Percentiles rank a stretch among this genome's conserved stretches.
phyloP scores from a whole-genome alignment of 2,888 invertebrate genomes.

The Toxonevra muliebris region DNA sequence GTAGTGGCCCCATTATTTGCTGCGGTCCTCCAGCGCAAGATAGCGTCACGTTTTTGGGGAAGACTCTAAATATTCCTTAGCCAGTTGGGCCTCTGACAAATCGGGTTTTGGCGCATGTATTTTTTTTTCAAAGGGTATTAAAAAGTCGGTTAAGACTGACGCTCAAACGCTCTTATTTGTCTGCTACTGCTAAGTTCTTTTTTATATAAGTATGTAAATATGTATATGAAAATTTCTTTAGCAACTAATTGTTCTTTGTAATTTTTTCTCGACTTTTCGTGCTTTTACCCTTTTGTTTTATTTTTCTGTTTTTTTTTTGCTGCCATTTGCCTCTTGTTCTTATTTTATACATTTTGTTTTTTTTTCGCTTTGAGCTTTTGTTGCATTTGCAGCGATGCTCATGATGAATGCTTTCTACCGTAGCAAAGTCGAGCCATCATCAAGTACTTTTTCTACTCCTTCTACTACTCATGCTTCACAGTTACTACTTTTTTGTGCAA shows the following conservation, averaged over 20 bases:
- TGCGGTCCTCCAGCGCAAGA: too few relatives aligned
- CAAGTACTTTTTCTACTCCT: too few relatives aligned
- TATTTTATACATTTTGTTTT: conserved; percentile 12
- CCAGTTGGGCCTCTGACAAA: too few relatives aligned
- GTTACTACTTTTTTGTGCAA: conserved; percentile 7
- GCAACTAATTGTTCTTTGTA: neutral
- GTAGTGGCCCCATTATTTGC: too few relatives aligned
- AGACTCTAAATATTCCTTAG: too few relatives aligned
- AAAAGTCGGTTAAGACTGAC: neutral
- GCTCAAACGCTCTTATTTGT: neutral
- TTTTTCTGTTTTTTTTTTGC: neutral
- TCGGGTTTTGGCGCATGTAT: too few relatives aligned
- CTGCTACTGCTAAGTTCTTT: neutral
- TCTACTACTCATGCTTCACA: neutral
- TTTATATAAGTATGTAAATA: too few relatives aligned
- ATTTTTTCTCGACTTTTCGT: neutral
- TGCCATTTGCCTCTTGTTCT: conserved; percentile 20
- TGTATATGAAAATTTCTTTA: too few relatives aligned
- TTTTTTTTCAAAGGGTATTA: too few relatives aligned
- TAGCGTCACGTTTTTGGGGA: too few relatives aligned
- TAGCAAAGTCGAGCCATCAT: too few relatives aligned
- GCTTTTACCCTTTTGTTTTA: neutral
- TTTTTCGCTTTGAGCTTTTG: conserved; percentile 13
- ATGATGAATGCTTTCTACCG: too few relatives aligned
- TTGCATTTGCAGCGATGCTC: conserved; percentile 13